Conservation (phyloP, 1,140 invertebrate genomes). For the Lepidurus packardi region DNA sequence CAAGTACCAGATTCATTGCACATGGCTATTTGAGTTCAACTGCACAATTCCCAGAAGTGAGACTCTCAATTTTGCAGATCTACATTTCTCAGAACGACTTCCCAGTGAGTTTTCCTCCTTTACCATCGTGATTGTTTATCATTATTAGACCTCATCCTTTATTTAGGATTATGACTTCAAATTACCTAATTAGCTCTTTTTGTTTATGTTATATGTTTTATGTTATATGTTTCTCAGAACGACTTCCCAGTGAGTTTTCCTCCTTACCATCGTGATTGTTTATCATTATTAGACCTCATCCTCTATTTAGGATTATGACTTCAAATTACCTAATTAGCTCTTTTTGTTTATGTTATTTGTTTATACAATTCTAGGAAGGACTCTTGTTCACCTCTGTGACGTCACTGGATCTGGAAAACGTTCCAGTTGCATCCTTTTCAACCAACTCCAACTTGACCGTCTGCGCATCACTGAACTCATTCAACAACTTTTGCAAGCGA, state of each 20-base stretch:
- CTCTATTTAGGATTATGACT: not conserved
- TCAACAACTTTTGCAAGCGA: not conserved
- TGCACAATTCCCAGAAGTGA: not conserved
- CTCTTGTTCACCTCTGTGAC: not conserved
- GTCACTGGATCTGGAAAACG: not conserved
- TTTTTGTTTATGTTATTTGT: not conserved
- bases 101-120: not conserved
- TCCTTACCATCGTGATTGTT: not conserved
- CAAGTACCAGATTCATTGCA: not conserved
- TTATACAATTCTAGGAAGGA: not conserved
- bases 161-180: not conserved
- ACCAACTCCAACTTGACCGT: not conserved
- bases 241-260: not conserved
- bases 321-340: not conserved
- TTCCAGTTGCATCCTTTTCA: not conserved
- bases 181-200: not conserved
- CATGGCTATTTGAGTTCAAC: not conserved
- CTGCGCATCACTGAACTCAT: not conserved
- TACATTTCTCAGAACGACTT: not conserved
- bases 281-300: too few relatives aligned
- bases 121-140: too few relatives aligned
- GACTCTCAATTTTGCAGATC: not conserved
- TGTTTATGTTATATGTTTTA: not conserved
- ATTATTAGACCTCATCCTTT: not conserved
- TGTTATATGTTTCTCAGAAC: too few relatives aligned